Conservation (phyloP, 2,113 vertebrate species). For the Scomber scombrus region DNA sequence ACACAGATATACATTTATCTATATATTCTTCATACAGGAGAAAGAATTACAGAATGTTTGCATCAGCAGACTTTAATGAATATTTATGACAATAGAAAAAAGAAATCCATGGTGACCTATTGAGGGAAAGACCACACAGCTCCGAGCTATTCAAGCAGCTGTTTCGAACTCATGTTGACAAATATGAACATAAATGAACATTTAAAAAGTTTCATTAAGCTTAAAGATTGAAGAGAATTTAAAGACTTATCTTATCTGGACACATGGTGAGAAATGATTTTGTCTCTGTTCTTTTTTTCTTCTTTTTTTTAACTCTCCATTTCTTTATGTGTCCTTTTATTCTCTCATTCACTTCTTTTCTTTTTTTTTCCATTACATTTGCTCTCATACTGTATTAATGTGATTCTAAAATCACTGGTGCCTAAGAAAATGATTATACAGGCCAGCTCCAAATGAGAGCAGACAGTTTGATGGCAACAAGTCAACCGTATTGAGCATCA, state of each 20-base stretch:
- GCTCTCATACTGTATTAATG: slow-evolving; percentile 43
- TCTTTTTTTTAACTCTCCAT: too few species aligned
- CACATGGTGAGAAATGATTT: neutral
- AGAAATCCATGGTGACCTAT: slow-evolving; percentile 24
- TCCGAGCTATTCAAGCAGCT: slow-evolving; percentile 20
- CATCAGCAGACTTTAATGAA: slow-evolving; percentile 62
- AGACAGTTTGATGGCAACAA: slow-evolving; percentile 49
- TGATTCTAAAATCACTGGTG: slow-evolving; percentile 42
- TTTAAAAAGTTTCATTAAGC: slow-evolving; percentile 2
- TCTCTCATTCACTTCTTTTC: slow-evolving; percentile 17
- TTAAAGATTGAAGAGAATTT: slow-evolving; percentile 2
- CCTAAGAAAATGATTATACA: slow-evolving; percentile 40
- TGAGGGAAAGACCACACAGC: neutral
- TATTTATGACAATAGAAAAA: slow-evolving; percentile 53
- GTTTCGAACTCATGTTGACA: slow-evolving; percentile 34
- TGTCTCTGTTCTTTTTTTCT: neutral
- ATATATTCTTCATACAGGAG: slow-evolving; percentile 11
- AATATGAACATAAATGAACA: slow-evolving; percentile 20
- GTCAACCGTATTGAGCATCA: slow-evolving; percentile 40
- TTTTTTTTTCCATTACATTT: slow-evolving; percentile 34
- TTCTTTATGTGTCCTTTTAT: neutral
- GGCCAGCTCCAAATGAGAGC: slow-evolving; percentile 38
- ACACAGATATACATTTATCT: slow-evolving; percentile 32
- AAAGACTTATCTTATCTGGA: neutral
- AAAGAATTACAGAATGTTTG: slow-evolving; percentile 51